Evolutionary conservation across 2,113 vertebrate species (phyloP).

Genomic region (Marmota flaviventris): DNA sequence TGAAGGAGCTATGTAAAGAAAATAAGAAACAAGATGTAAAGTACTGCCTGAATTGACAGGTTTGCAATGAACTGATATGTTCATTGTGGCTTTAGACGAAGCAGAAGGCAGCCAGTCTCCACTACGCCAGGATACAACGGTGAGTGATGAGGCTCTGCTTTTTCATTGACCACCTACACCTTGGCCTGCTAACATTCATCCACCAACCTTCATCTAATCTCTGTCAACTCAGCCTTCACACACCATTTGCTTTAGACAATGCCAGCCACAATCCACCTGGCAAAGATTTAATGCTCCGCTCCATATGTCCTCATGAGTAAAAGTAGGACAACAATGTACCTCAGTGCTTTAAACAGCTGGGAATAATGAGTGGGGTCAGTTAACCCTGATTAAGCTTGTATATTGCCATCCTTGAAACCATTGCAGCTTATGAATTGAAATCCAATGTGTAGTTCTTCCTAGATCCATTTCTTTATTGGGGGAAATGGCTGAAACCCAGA

Average conservation of each 20-base stretch:
- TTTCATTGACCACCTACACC: not conserved
- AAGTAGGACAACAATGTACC: not conserved
- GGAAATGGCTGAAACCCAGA: not conserved
- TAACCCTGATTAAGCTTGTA: not conserved
- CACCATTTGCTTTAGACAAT: not conserved
- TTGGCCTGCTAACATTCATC: not conserved
- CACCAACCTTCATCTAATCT: not conserved
- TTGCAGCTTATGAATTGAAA: not conserved
- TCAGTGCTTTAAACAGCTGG: not conserved
- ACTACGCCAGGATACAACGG: not conserved
- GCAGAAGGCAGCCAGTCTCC: not conserved
- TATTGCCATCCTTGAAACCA: not conserved
- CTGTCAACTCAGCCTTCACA: not conserved
- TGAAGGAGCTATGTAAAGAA: not conserved
- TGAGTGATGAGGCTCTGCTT: not conserved
- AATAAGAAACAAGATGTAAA: not conserved
- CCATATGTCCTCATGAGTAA: not conserved
- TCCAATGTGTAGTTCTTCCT: not conserved
- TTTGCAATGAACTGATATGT: not conserved
- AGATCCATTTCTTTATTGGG: not conserved
- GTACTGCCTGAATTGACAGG: not conserved
- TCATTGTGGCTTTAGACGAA: not conserved
- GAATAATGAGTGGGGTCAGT: not conserved
- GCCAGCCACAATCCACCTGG: not conserved
- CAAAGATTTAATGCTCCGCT: not conserved